phyloP scores from a whole-genome alignment of 2,888 invertebrate species.

The Aproaerema taeniolella region DNA sequence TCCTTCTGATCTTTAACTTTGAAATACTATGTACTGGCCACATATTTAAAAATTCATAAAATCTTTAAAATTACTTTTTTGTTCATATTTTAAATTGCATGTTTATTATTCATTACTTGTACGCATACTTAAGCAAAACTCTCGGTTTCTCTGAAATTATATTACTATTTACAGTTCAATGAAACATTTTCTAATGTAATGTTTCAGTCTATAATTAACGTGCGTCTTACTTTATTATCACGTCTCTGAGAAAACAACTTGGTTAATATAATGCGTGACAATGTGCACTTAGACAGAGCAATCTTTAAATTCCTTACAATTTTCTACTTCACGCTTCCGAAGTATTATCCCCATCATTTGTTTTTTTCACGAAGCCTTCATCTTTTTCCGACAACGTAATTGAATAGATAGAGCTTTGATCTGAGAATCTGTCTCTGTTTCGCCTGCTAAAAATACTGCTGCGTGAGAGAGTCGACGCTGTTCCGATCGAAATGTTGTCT shows the following conservation, averaged over 20 bases:
- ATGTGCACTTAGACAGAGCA: conserved; percentile 28
- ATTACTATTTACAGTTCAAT: conserved; percentile 4
- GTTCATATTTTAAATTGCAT: background rate
- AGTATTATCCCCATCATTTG: conserved; percentile 61
- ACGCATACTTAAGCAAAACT: too few relatives aligned
- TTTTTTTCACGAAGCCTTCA: conserved; percentile 49
- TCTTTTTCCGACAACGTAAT: conserved; percentile 69
- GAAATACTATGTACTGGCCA: conserved; percentile 12
- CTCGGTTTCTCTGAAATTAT: too few relatives aligned
- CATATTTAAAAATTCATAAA: conserved; percentile 3
- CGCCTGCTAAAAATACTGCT: conserved; percentile 56
- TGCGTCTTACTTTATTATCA: conserved; percentile 15
- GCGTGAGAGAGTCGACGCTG: conserved; percentile 59
- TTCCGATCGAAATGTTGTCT: conserved; percentile 69
- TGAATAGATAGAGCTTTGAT: conserved; percentile 67
- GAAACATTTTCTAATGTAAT: background rate
- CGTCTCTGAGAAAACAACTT: conserved; percentile 8
- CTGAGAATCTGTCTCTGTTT: conserved; percentile 63
- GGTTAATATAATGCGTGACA: conserved; percentile 15
- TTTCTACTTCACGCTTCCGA: conserved; percentile 56
- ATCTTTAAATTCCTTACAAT: conserved; percentile 22
- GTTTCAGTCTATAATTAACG: too few relatives aligned
- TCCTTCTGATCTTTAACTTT: background rate
- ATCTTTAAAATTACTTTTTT: background rate
- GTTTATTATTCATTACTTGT: background rate